Percentiles rank a stretch among this genome's conserved stretches.
Conservation (phyloP, 2,888 invertebrate species). For the Priocnemis perturbator region DNA sequence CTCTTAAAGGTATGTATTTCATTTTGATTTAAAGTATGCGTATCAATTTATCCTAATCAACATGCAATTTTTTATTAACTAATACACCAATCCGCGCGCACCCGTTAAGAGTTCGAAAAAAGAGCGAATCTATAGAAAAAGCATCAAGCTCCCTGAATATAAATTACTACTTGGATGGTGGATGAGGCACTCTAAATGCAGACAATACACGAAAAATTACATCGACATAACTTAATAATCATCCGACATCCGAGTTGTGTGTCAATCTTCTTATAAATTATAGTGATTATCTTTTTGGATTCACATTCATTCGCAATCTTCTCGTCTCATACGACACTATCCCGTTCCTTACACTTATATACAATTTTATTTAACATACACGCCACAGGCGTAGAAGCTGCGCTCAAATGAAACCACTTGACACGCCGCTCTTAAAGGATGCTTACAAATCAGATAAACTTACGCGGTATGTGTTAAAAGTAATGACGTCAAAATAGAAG, state of each 20-base stretch:
- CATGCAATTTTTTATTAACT: neutral
- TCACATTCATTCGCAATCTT: neutral
- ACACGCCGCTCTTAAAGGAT: neutral
- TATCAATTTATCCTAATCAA: neutral
- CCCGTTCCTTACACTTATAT: slow-evolving; percentile 8
- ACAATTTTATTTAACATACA: slow-evolving; percentile 15
- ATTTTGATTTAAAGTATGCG: neutral
- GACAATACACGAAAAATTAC: slow-evolving; percentile 28
- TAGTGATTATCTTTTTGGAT: neutral
- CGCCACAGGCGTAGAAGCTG: neutral
- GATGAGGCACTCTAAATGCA: slow-evolving; percentile 23
- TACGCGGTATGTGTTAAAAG: slow-evolving; percentile 8
- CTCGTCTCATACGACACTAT: slow-evolving; percentile 4
- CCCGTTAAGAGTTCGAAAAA: neutral
- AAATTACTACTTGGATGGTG: slow-evolving; percentile 55
- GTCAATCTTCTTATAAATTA: neutral
- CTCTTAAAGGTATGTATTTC: neutral
- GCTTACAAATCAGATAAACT: neutral
- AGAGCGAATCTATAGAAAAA: slow-evolving; percentile 11
- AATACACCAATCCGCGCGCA: neutral
- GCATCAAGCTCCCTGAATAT: slow-evolving; percentile 40
- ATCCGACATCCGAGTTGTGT: neutral
- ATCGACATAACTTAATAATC: slow-evolving; percentile 23
- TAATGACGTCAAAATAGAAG: slow-evolving; percentile 13
- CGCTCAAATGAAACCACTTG: too few species aligned